Conservation (phyloP, 2,797 vertebrate species). For the Peromyscus eremicus region DNA sequence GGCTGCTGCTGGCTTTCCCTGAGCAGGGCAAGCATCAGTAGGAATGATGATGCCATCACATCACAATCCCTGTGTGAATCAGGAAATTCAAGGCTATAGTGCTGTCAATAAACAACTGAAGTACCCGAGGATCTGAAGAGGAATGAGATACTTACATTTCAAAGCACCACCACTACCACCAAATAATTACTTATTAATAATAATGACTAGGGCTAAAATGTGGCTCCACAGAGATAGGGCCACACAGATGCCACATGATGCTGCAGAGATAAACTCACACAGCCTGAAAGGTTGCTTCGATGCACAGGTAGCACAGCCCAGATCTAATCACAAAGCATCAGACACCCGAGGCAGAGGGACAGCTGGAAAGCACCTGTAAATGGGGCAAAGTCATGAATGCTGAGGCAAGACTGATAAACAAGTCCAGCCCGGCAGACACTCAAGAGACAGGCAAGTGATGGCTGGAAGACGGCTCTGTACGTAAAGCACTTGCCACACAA, state of each 20-base stretch:
- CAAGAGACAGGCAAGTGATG: not conserved
- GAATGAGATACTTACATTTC: not conserved
- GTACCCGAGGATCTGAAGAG: not conserved
- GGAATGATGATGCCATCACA: too few relatives aligned
- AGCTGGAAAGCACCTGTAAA: not conserved
- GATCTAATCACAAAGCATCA: not conserved
- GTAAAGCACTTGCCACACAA: not conserved
- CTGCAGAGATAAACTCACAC: accelerated
- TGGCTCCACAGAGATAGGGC: too few relatives aligned
- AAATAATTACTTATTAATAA: not conserved
- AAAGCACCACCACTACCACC: not conserved
- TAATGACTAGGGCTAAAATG: not conserved
- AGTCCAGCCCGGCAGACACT: not conserved
- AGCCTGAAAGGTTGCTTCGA: not conserved
- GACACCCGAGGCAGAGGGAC: not conserved
- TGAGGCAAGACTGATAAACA: not conserved
- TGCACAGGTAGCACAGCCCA: too few relatives aligned
- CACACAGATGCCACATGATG: not conserved
- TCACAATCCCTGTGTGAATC: not conserved
- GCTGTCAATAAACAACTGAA: not conserved
- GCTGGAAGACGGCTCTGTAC: too few relatives aligned
- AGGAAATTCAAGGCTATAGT: not conserved
- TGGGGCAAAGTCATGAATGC: not conserved
- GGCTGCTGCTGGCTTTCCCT: not conserved
- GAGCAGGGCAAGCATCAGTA: not conserved